Base-by-base conservation (phyloP, 1,140 invertebrate species). In the Lethocerus indicus region DNA sequence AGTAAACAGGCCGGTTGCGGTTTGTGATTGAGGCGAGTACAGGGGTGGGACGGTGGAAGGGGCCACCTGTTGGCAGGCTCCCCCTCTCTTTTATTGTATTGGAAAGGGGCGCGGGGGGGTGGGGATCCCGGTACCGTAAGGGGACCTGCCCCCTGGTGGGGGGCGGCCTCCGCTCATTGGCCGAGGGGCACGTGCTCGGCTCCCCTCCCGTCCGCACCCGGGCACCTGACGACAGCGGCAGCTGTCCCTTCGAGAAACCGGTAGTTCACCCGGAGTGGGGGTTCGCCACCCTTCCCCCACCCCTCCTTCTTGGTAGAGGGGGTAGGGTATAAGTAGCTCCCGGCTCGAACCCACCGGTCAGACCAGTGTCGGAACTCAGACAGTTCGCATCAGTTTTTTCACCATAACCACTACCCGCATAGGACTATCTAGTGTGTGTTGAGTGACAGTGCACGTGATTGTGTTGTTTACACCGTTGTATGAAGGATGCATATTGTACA, bases 231-330 rank as follows among this genome's bases (percentile, higher is more conserved):
- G n/a, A n/a, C n/a, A n/a, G n/a, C n/a, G n/a, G n/a, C n/a, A n/a
- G n/a, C n/a, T n/a, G n/a, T n/a, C n/a, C n/a, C n/a, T n/a, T n/a
- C n/a, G 6, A 20, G 55, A 41, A 55, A 60, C 60, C 64, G 64
- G 63, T 64, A 63, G 62, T 61, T 58, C 61, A 66, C 64, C 64
- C 63, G 64, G 60, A 55, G 49, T 35, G 44, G 13, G 1, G 5
- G 36, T n/a, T n/a, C n/a, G n/a, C n/a, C n/a, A n/a, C n/a, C n/a
- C n/a, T n/a, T n/a, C n/a, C n/a, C n/a, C n/a, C n/a, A n/a, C n/a
- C n/a, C n/a, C n/a, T n/a, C n/a, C n/a, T n/a, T 50, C 61, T 56
- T 57, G 60, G 63, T 60, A 41, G 50, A 49, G 32, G 45, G 54
- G 40, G 62, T 24, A 46, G 39, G 12, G 29, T 49, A 52, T 64